These are phyloP conservation scores for Leptinotarsa defecta DNA, from an alignment of 1,140 invertebrate genomes.

Conservation along the genomic window DNA sequence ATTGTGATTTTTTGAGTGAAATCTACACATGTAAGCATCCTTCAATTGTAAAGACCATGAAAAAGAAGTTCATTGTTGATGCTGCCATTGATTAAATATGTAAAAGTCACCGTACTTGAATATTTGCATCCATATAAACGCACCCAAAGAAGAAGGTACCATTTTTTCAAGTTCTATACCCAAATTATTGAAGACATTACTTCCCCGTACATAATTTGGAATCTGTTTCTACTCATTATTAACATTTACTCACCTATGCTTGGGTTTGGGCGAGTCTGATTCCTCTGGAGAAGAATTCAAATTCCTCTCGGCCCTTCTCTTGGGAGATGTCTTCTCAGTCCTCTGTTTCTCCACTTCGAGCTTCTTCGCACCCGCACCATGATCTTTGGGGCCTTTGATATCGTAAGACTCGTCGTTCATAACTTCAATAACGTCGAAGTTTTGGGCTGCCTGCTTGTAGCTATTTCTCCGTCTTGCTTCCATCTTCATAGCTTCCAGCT, in stretches of 20 bases:
- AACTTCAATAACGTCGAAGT: conserved; percentile 50
- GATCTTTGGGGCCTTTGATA: conserved; percentile 39
- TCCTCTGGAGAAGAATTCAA: conserved; percentile 48
- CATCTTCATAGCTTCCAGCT: conserved; percentile 48
- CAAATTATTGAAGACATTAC: too few relatives aligned
- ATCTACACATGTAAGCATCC: too few relatives aligned
- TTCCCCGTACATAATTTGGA: too few relatives aligned
- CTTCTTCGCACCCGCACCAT: conserved; percentile 40
- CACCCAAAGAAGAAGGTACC: too few relatives aligned
- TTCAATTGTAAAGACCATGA: too few relatives aligned
- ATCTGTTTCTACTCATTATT: too few relatives aligned
- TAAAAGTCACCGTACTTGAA: too few relatives aligned
- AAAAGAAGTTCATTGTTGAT: too few relatives aligned
- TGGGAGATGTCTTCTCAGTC: conserved; percentile 44
- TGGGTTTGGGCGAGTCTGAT: conserved; percentile 48
- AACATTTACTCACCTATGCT: conserved; percentile 39
- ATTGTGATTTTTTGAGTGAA: too few relatives aligned
- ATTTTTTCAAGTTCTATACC: too few relatives aligned
- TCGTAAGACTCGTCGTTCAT: conserved; percentile 34
- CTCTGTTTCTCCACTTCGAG: conserved; percentile 44
- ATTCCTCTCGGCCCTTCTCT: conserved; percentile 40
- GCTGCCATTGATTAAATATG: too few relatives aligned
- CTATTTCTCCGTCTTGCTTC: conserved; percentile 51
- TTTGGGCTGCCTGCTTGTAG: conserved; percentile 51
- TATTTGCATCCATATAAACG: too few relatives aligned